A percentile compares a stretch with the other conserved stretches of the same genome.
These are phyloP conservation scores for Drosophila maculinotata DNA, from an alignment of 2,888 invertebrate species.

Conservation along the genomic window DNA sequence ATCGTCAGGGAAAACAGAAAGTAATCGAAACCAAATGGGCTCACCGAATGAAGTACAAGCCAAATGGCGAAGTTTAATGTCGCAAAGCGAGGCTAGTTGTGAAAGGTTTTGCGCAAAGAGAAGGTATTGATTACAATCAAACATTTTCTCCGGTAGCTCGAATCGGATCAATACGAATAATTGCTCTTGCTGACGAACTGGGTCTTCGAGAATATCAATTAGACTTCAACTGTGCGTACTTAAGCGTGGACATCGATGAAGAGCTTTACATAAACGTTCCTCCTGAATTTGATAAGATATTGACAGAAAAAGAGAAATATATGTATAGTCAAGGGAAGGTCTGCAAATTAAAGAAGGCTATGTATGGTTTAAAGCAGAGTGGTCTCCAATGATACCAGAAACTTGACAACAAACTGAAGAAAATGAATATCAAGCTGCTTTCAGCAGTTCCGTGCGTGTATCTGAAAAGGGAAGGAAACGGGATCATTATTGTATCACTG, in stretches of 20 bases:
- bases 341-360: slow-evolving; percentile 13
- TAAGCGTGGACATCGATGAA: slow-evolving; percentile 16
- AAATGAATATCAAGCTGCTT: slow-evolving; percentile 1
- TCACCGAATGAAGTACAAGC: slow-evolving; percentile 39
- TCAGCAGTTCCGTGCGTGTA: not conserved
- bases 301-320: slow-evolving; percentile 9
- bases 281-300: slow-evolving; percentile 3
- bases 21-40: slow-evolving; percentile 15
- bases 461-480: not conserved
- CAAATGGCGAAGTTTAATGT: slow-evolving; percentile 52
- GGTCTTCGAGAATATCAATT: not conserved
- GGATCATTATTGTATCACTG: not conserved
- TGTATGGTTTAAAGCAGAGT: too few relatives aligned
- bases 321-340: slow-evolving; percentile 5
- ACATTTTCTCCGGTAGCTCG: slow-evolving; percentile 63
- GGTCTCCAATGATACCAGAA: slow-evolving; percentile 23
- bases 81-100: slow-evolving; percentile 73
- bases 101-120: slow-evolving; percentile 70
- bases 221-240: slow-evolving; percentile 17
- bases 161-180: slow-evolving; percentile 53
- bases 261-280: slow-evolving; percentile 10
- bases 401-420: slow-evolving; percentile 8
- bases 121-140: slow-evolving; percentile 70
- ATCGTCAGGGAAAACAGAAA: slow-evolving; percentile 46
- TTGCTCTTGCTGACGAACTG: slow-evolving; percentile 46